Conservation (phyloP, 2,797 vertebrate species). For the Naso thynnoides region DNA sequence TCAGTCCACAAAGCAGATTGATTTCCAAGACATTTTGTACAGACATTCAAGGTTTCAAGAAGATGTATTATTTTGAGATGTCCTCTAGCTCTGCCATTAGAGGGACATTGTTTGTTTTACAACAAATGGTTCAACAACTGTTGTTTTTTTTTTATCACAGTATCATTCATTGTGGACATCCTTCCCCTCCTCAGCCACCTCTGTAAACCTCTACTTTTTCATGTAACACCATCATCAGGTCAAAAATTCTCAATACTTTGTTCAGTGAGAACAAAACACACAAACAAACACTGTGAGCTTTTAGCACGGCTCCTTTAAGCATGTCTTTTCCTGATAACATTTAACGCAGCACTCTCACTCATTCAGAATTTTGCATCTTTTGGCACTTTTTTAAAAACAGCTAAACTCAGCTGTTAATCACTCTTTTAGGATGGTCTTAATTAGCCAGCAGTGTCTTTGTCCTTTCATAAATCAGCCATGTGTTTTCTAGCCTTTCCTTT, state of each 20-base stretch:
- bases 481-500: constrained; percentile 39
- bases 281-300: constrained; percentile 14
- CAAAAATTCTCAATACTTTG: background rate
- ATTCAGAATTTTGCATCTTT: constrained; percentile 24
- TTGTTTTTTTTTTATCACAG: background rate
- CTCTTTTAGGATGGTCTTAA: constrained; percentile 46
- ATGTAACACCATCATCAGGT: background rate
- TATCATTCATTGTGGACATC: background rate
- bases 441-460: constrained; percentile 54
- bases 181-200: background rate
- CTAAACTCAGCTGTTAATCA: constrained; percentile 51
- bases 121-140: background rate
- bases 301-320: constrained; percentile 20
- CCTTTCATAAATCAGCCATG: constrained; percentile 39
- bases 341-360: constrained; percentile 10
- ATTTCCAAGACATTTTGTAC: background rate
- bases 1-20: background rate
- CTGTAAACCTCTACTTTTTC: background rate
- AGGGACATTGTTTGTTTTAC: background rate
- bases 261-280: no score
- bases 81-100: no score
- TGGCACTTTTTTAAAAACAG: constrained; percentile 22
- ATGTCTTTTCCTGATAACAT: constrained; percentile 22
- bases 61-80: background rate
- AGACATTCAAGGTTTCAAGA: background rate